Evolutionary conservation across 2,113 vertebrate species (phyloP), one percentile per base, ranked within the genome.

Genomic region (Pterocles gutturalis): DNA sequence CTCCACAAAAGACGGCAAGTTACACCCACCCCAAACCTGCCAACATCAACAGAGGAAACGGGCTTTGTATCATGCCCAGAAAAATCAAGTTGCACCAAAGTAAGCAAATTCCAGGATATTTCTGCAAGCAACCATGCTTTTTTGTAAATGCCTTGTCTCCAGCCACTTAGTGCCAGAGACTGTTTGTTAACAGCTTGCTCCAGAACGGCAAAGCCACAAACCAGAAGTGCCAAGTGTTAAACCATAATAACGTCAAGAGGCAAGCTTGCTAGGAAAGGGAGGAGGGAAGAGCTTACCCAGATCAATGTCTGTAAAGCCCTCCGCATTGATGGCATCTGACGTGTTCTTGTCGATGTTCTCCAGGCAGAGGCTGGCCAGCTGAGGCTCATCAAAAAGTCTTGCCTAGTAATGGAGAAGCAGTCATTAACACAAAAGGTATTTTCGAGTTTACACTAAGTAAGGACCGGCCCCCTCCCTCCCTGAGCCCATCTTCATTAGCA

Each of bases 301-400:
- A 97, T 99, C 99, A 13, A 99, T 99, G 96, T 99, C 99, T 2
- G 99, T 99, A 85, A 99, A 99, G 65, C 99, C 99, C 94, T 99
- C 99, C 0, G 99, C 99, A 1, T 99, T 98, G 78, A 99, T 98
- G 91, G 99, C 99, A 4, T 99, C 99, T 0, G 99, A 99, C 0
- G 99, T 99, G 97, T 99, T 99, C 97, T 99, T 99, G 95, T 99
- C 99, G 8, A 99, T 99, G 97, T 99, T 99, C 97, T 99, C 99
- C 46, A 99, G 97, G 92, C 99, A 99, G 69, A 99, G 98, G 97
- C 99, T 99, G 93, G 99, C 99, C 88, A 99, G 98, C 98, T 99
- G 99, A 2, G 99, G 99, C 90, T 99, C 99, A 34, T 99, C 99
- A 53, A 99, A 99, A 38, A 99, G 98, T 13, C 99, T 98, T 1